Conservation (phyloP, 2,113 vertebrate genomes). For the Brachypteracias leptosomus region DNA sequence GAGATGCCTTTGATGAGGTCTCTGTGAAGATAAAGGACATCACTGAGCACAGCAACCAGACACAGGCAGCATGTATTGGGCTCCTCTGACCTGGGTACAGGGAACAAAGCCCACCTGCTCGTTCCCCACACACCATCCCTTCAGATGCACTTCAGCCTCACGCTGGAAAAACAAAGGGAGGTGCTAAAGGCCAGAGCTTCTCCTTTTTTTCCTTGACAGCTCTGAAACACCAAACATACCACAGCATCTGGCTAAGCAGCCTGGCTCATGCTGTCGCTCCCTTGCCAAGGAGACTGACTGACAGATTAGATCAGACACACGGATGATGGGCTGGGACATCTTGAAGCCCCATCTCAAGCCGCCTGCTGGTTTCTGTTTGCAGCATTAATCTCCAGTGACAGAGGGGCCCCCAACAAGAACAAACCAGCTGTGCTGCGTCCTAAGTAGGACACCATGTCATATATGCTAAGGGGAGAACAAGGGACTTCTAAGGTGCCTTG, state of each 20-base stretch:
- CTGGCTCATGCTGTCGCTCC: background rate
- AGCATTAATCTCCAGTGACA: slow-evolving; percentile 58
- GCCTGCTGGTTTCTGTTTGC: background rate
- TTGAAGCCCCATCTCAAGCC: background rate
- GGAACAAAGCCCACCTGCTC: background rate
- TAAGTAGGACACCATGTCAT: slow-evolving; percentile 11
- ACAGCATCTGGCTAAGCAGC: slow-evolving; percentile 48
- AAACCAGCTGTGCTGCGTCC: slow-evolving; percentile 25
- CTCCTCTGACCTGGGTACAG: background rate
- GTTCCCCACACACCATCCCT: background rate
- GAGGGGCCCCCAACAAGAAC: background rate
- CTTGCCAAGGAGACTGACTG: slow-evolving; percentile 41
- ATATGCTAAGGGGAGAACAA: background rate
- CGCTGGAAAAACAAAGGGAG: background rate
- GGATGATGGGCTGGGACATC: slow-evolving; percentile 42
- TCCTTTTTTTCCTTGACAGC: slow-evolving; percentile 23
- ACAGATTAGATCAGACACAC: slow-evolving; percentile 49
- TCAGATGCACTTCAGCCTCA: background rate
- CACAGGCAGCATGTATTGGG: background rate
- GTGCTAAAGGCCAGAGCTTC: background rate
- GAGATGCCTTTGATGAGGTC: background rate
- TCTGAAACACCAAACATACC: slow-evolving; percentile 17
- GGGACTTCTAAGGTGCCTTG: background rate
- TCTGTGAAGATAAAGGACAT: background rate
- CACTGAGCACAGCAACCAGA: background rate